phyloP scores from a whole-genome alignment of 2,888 invertebrate species.

The Lysandra bellargus region DNA sequence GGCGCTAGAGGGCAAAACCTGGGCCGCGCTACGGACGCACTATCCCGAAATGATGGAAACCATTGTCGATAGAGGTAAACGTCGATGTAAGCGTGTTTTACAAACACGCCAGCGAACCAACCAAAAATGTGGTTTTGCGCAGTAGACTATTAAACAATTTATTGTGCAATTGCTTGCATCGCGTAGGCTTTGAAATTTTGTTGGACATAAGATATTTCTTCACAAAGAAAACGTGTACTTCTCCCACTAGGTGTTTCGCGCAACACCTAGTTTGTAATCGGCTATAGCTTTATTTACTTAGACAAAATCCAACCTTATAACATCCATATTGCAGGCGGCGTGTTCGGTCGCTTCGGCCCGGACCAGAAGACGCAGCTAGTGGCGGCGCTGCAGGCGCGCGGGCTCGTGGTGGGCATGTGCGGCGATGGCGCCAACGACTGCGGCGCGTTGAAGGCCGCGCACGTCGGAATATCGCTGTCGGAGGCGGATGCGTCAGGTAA shows the following conservation, averaged over 20 bases:
- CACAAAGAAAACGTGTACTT: no score
- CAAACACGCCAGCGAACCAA: no score
- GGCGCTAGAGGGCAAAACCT: constrained; percentile 87
- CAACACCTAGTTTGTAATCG: no score
- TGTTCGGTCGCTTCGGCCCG: constrained; percentile 92
- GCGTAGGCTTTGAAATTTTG: no score
- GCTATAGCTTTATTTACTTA: no score
- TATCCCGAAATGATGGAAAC: constrained; percentile 86
- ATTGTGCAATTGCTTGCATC: no score
- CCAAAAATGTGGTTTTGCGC: no score
- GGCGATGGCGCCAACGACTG: constrained; percentile 93
- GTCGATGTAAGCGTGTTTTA: no score
- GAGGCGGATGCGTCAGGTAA: constrained; percentile 88
- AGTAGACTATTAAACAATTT: no score
- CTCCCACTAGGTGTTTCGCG: no score
- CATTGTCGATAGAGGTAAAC: constrained; percentile 71
- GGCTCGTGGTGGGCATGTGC: constrained; percentile 86
- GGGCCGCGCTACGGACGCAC: constrained; percentile 85
- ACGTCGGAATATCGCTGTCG: constrained; percentile 92
- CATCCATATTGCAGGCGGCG: constrained; percentile 77
- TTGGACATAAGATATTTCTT: no score
- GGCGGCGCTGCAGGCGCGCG: constrained; percentile 84
- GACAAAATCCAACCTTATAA: background rate
- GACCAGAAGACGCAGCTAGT: constrained; percentile 90
- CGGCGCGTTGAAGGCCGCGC: constrained; percentile 92